Percentiles rank a stretch among this genome's conserved stretches.
These are phyloP conservation scores for Eubasilissa regina DNA, from an alignment of 1,140 invertebrate genomes.

Conservation along the genomic window DNA sequence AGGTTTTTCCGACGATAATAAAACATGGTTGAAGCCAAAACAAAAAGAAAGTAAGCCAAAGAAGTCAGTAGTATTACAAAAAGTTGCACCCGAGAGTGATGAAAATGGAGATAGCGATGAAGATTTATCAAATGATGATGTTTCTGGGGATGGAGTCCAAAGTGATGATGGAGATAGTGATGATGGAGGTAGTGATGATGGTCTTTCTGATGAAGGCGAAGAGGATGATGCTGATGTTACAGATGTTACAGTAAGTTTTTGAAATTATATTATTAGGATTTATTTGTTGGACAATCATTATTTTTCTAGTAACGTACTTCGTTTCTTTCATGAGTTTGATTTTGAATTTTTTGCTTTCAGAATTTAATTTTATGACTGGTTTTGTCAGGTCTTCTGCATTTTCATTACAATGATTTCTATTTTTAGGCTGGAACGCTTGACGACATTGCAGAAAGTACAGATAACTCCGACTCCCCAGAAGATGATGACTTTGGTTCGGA, in stretches of 20 bases:
- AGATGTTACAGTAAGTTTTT: slow-evolving; percentile 40
- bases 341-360: not conserved
- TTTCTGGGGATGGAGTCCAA: slow-evolving; percentile 54
- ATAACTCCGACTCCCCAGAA: slow-evolving; percentile 72
- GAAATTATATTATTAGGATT: not conserved
- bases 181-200: slow-evolving; percentile 19
- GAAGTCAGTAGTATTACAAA: slow-evolving; percentile 55
- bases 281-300: not conserved
- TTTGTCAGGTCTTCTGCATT: not conserved
- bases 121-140: slow-evolving; percentile 61
- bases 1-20: slow-evolving; percentile 81
- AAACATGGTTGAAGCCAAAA: slow-evolving; percentile 75
- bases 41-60: slow-evolving; percentile 44
- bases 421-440: slow-evolving; percentile 69
- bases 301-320: not conserved
- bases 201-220: slow-evolving; percentile 26
- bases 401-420: slow-evolving; percentile 1
- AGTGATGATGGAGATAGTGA: slow-evolving; percentile 54
- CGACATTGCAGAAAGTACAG: slow-evolving; percentile 69
- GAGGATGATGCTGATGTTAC: slow-evolving; percentile 30
- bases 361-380: not conserved
- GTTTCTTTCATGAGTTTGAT: not conserved
- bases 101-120: slow-evolving; percentile 62
- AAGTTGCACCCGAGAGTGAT: slow-evolving; percentile 50
- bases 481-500: slow-evolving; percentile 66